phyloP scores from a whole-genome alignment of 2,797 vertebrate genomes.

The Nannoperca australis region DNA sequence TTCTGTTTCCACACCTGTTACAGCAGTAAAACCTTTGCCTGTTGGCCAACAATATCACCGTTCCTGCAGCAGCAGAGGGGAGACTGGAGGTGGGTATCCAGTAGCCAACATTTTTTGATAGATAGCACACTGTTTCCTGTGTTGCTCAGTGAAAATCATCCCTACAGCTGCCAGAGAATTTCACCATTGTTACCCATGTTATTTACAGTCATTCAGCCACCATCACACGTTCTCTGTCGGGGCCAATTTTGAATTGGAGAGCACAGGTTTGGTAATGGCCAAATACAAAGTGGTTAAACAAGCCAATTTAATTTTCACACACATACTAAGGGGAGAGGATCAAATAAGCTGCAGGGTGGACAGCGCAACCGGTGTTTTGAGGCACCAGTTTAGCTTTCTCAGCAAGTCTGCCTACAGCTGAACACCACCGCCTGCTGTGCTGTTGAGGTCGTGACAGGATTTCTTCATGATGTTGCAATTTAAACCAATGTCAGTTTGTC shows the following conservation, averaged over 20 bases:
- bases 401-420: background rate
- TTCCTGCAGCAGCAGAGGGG: conserved; percentile 27
- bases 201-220: background rate
- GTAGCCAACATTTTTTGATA: conserved; percentile 17
- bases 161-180: conserved; percentile 12
- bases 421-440: conserved; percentile 10
- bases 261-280: conserved; percentile 6
- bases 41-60: conserved; percentile 35
- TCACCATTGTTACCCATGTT: background rate
- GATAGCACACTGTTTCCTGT: background rate
- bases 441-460: background rate
- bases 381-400: background rate
- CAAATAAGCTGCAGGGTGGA: background rate
- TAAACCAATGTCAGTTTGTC: background rate
- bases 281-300: background rate
- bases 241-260: conserved; percentile 12
- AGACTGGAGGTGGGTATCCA: conserved; percentile 13
- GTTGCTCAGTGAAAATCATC: background rate
- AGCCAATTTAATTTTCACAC: background rate
- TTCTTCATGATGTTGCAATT: conserved; percentile 7
- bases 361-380: background rate
- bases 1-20: conserved; percentile 45
- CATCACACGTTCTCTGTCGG: background rate
- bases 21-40: conserved; percentile 39
- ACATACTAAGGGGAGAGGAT: background rate